Evolutionary conservation across 1,140 invertebrate genomes (phyloP), one percentile per base, ranked within the genome.

Genomic region (Teleopsis dalmanni): DNA sequence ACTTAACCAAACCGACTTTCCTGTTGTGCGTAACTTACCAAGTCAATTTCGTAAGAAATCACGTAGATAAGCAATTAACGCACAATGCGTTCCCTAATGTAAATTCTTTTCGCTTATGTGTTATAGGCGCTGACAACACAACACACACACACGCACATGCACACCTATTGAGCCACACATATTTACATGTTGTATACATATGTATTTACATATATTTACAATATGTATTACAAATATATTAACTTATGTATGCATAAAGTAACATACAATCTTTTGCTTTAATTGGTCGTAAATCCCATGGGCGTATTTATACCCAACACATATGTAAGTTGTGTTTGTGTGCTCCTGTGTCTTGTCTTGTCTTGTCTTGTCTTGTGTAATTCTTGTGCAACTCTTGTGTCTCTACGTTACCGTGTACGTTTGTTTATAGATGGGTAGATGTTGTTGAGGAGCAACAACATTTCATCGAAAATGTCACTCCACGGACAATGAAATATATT

Each of bases 11-110:
- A n/a, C n/a, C n/a, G n/a, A n/a, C n/a, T n/a, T 51, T 44, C 37
- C 31, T 18, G 19, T 41, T 42, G 38, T 41, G n/a, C 37, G 62
- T 58, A 65, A 65, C 65, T 65, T 62, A 56, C 50, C 53, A 65
- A 65, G 60, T 62, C 65, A 65, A 65, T 65, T 66, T 60, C 61
- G 60, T 64, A 66, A 62, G 64, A 66, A 66, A 66, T 66, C 64
- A 66, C 64, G 64, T 66, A 66, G 64, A 64, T 64, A 66, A 63
- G 60, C 64, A 66, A 66, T 66, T 66, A 66, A 66, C 64, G 63
- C 36, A 34, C 29, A 51, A 21, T 40, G 27, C 41, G n/a, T n/a
- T n/a, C n/a, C n/a, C n/a, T n/a, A n/a, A n/a, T n/a, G n/a, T n/a
- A n/a, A n/a, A n/a, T n/a, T n/a, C n/a, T n/a, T n/a, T n/a, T n/a